Base-by-base conservation (phyloP, 1,140 invertebrate species). In the Euborellia annulipes region DNA sequence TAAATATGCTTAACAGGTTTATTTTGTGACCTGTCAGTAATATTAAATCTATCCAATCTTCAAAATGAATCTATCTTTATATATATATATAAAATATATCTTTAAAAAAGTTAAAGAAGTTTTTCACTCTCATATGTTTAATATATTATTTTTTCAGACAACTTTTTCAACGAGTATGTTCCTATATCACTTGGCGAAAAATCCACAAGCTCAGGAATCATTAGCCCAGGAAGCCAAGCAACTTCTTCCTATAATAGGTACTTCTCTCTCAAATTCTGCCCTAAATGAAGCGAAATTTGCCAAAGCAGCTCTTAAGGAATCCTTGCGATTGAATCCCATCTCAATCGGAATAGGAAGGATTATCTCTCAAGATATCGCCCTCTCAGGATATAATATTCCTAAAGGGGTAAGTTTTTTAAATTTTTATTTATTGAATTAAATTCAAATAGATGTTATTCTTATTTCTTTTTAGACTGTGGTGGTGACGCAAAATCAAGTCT, bases 401-500 rank as follows among this genome's bases (percentile, higher is more conserved):
- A 76, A 81, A 63, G 81, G 76, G 46, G 89, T 93, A 71, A 75
- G 75, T 64, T 19, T 18, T 32, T 22, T 43, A 32, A n/a, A 32
- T 45, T 42, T 45, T 36, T 13, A 45, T 3, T n/a, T 6, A 37
- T 27, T 23, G 11, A 27, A 37, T 7, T 6, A 4, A 6, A 37
- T n/a, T 32, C 2, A 2, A 16, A 47, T 49, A 38, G 18, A 22
- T 45, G 22, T 17, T 3, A 22, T 27, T 13, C 32, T 36, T 34
- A 47, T 49, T 55, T 49, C 52, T 49, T 71, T 75, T 39, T 56
- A 94, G 87, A 91, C 85, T 0, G 74, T 85, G 1, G 71, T 89
- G 13, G 82, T 93, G 3, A 87, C 85, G 11, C 83, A 91, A 56
- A 94, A 92, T 58, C 85, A 86, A 71, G 63, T 87, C 2, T 69